A percentile compares a stretch with the other conserved stretches of the same genome.
These are phyloP conservation scores for Brenthis daphne DNA, from an alignment of 2,888 invertebrate genomes.

Conservation along the genomic window DNA sequence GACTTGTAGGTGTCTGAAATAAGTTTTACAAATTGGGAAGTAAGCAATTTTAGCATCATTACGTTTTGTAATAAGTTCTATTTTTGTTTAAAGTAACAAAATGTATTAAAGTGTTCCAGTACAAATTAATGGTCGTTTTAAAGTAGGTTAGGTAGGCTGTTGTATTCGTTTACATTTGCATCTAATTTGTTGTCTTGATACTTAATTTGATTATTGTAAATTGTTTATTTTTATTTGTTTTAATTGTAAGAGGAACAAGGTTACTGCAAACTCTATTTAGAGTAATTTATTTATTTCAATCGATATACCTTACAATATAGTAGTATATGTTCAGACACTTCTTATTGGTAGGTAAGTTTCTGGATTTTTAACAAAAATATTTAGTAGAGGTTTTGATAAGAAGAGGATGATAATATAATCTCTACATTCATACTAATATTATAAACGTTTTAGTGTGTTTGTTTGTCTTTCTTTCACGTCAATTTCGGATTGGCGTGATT, in stretches of 20 bases:
- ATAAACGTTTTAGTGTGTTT: too few species aligned
- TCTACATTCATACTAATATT: too few species aligned
- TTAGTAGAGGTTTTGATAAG: too few species aligned
- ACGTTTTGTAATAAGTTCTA: slow-evolving; percentile 7
- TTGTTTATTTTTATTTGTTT: not conserved
- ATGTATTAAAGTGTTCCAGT: slow-evolving; percentile 18
- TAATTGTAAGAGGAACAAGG: not conserved
- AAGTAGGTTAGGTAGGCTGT: slow-evolving; percentile 35
- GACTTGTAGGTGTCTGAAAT: slow-evolving; percentile 25
- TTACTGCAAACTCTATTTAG: too few species aligned
- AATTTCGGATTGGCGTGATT: too few species aligned
- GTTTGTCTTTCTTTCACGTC: too few species aligned
- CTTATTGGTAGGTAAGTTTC: too few species aligned
- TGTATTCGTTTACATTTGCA: slow-evolving; percentile 27
- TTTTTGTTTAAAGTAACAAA: slow-evolving; percentile 18
- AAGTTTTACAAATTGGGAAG: slow-evolving; percentile 13
- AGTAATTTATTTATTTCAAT: too few species aligned
- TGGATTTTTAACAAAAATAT: too few species aligned
- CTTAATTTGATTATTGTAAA: slow-evolving; percentile 13
- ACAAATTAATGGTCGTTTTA: slow-evolving; percentile 24
- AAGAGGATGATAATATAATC: too few species aligned
- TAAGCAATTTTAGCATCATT: slow-evolving; percentile 12
- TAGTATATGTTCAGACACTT: too few species aligned
- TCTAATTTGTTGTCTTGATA: slow-evolving; percentile 23
- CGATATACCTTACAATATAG: too few species aligned